A percentile compares a stretch with the other conserved stretches of the same genome.
These are phyloP conservation scores for Stegodyphus mimosarum DNA, from an alignment of 1,140 invertebrate genomes.

Conservation along the genomic window DNA sequence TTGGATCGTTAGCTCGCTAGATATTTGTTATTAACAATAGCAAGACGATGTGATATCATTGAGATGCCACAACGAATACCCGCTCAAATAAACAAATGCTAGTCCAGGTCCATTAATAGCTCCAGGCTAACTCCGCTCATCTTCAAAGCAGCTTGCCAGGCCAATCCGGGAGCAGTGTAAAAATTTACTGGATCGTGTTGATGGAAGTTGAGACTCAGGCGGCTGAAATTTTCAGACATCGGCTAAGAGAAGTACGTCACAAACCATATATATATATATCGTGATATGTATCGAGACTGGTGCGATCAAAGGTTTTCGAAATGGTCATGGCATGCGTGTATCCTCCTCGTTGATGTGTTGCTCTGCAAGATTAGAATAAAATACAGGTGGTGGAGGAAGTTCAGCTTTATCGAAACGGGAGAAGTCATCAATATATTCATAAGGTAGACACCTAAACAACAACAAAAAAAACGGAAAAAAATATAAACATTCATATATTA, in stretches of 20 bases:
- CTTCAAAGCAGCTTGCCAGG: conserved; percentile 63
- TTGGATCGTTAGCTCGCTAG: conserved; percentile 53
- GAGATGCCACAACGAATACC: conserved; percentile 62
- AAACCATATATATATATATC: not conserved
- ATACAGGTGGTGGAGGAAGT: not conserved
- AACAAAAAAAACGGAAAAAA: no score
- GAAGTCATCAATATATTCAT: no score
- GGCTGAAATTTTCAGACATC: conserved; percentile 65
- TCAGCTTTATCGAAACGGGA: no score
- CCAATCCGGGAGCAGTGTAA: conserved; percentile 63
- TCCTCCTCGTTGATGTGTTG: not conserved
- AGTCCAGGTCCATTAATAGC: conserved; percentile 63
- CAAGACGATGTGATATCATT: conserved; percentile 60
- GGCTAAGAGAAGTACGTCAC: not conserved
- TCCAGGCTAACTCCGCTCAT: conserved; percentile 63
- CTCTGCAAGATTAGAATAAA: not conserved
- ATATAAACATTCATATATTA: no score
- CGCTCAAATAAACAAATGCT: conserved; percentile 64
- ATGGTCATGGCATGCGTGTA: not conserved
- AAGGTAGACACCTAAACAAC: no score
- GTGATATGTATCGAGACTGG: not conserved
- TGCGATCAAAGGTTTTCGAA: not conserved
- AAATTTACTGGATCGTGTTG: conserved; percentile 62
- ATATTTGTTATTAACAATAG: conserved; percentile 64
- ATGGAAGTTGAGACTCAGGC: conserved; percentile 61